Percentiles rank a stretch among this genome's conserved stretches.
These are phyloP conservation scores for Galaxea fascicularis DNA, from an alignment of 92 coral and sea anemone genomes.

Conservation along the genomic window DNA sequence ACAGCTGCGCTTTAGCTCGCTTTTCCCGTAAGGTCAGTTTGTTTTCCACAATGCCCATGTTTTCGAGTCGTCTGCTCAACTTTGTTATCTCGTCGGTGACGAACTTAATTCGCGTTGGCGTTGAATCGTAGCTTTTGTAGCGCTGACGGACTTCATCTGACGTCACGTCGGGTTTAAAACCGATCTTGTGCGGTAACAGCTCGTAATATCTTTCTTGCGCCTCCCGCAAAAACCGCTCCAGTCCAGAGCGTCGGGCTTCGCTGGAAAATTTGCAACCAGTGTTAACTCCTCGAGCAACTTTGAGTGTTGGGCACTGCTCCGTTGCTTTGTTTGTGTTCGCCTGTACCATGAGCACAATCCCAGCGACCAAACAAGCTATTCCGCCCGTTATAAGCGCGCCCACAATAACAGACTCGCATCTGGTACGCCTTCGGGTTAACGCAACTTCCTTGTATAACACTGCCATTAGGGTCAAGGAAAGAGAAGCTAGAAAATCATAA, in stretches of 20 bases:
- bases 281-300: not conserved
- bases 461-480: constrained; percentile 15
- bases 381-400: constrained; percentile 67
- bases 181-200: constrained; percentile 73
- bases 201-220: constrained; percentile 69
- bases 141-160: constrained; percentile 52
- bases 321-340: constrained; percentile 31
- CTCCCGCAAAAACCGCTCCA: constrained; percentile 58
- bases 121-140: constrained; percentile 64
- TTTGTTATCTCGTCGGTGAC: constrained; percentile 54
- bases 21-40: constrained; percentile 67
- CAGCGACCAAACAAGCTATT: constrained; percentile 68
- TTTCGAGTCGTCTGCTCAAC: constrained; percentile 48
- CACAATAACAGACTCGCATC: constrained; percentile 46
- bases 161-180: constrained; percentile 54
- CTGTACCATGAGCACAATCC: constrained; percentile 64
- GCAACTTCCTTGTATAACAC: constrained; percentile 34
- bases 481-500: not conserved
- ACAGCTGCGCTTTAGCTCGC: constrained; percentile 58
- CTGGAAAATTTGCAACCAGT: constrained; percentile 19
- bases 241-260: constrained; percentile 73
- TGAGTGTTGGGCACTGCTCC: constrained; percentile 3
- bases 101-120: constrained; percentile 51
- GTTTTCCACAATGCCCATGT: constrained; percentile 22
- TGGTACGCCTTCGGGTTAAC: constrained; percentile 30